Evolutionary conservation across 2,888 invertebrate genomes (phyloP).

Genomic region (Venusia cambrica): DNA sequence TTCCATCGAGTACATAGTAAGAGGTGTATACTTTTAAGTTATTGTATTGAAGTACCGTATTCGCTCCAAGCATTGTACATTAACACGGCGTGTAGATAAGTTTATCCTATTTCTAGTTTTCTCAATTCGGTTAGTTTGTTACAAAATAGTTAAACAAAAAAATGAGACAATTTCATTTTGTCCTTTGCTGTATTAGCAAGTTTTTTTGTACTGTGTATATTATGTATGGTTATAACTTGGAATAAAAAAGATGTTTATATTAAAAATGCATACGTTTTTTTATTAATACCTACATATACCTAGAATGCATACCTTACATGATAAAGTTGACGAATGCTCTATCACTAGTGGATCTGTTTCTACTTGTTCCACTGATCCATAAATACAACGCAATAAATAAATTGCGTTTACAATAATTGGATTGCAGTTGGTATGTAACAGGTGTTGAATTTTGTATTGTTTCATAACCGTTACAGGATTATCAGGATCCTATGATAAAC

Average conservation of each 20-base stretch:
- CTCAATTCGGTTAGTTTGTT: slow-evolving; percentile 76
- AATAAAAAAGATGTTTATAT: slow-evolving; percentile 81
- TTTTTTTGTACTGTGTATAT: slow-evolving; percentile 92
- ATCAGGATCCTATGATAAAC: too few species aligned
- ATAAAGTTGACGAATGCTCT: too few species aligned
- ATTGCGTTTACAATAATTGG: too few species aligned
- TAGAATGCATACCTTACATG: too few species aligned
- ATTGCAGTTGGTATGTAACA: too few species aligned
- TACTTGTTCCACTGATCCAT: too few species aligned
- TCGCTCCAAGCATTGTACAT: slow-evolving; percentile 81
- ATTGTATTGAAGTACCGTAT: slow-evolving; percentile 75
- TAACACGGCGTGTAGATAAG: slow-evolving; percentile 78
- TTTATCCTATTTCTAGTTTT: slow-evolving; percentile 78
- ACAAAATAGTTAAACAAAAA: slow-evolving; percentile 64
- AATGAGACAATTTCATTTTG: slow-evolving; percentile 77
- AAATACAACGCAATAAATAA: too few species aligned
- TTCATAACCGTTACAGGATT: too few species aligned
- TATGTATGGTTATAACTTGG: slow-evolving; percentile 88
- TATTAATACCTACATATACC: too few species aligned
- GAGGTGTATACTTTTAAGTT: slow-evolving; percentile 79
- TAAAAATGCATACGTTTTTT: slow-evolving; percentile 54
- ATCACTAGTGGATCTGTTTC: too few species aligned
- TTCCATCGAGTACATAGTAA: slow-evolving; percentile 81
- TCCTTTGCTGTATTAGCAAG: slow-evolving; percentile 80
- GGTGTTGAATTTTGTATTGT: too few species aligned